A percentile compares a stretch with the other conserved stretches of the same genome.
Conservation (phyloP, 2,797 vertebrate genomes). For the Anisognathus igniventris region DNA sequence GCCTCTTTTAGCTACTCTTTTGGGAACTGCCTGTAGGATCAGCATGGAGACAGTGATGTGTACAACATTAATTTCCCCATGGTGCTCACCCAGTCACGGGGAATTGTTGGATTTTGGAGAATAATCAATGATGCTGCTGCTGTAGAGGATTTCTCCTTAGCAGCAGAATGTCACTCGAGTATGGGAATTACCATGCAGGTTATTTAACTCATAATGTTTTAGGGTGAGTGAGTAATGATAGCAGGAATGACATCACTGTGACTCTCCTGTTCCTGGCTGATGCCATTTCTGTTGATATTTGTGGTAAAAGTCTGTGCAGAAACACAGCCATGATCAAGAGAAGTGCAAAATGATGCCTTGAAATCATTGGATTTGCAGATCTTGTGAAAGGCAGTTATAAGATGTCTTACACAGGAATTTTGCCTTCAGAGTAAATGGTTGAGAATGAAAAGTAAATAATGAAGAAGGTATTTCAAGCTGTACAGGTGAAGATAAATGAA, state of each 20-base stretch:
- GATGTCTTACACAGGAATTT: not conserved
- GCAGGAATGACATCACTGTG: not conserved
- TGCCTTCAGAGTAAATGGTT: not conserved
- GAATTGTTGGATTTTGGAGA: not conserved
- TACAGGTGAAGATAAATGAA: not conserved
- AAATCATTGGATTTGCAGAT: not conserved
- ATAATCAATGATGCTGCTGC: not conserved
- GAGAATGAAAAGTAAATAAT: not conserved
- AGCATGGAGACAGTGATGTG: not conserved
- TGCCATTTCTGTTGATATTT: not conserved
- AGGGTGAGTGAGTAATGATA: not conserved
- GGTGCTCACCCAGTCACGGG: rapidly evolving
- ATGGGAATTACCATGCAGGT: not conserved
- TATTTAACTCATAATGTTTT: not conserved
- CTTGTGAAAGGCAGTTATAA: not conserved
- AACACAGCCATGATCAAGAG: not conserved
- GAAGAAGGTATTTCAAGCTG: not conserved
- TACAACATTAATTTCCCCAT: not conserved
- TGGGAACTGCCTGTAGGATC: not conserved
- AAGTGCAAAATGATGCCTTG: not conserved
- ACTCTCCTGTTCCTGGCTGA: not conserved
- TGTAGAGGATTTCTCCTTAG: not conserved
- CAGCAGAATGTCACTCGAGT: not conserved
- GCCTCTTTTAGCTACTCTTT: not conserved
- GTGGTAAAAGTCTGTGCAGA: not conserved